Base-by-base conservation (phyloP, 2,797 vertebrate genomes). In the Euthynnus affinis region DNA sequence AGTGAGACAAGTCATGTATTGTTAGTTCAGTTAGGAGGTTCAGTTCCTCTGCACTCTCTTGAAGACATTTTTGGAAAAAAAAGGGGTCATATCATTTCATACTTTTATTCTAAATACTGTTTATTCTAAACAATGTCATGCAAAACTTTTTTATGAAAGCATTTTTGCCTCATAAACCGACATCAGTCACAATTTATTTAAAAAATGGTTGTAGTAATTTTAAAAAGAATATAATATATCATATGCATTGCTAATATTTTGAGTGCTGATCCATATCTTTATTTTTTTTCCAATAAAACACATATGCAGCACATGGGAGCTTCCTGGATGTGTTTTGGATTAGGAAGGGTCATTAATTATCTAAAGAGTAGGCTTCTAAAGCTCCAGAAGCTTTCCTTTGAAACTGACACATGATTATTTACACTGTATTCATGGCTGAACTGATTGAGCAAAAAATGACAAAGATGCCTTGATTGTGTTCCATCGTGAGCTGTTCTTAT, bases 331-430 rank as follows among this genome's bases (percentile, higher is more conserved):
- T 60, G 46, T 78, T 74, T 63, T 10, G 0, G 20, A 25, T 23
- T 7, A 6, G 15, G 13, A 69, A 59, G 5, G 6, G 57, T 44
- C 49, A 76, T 84, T 51, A 37, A 80, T 78, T 25, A 71, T 67
- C 58, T 5, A 20, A 46, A 57, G 58, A 58, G 57, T 7, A 62
- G 22, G 27, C 12, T 42, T 64, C 52, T 25, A 23, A 55, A 72
- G 63, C 12, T 52, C 15, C 49, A 9, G 42, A 73, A 61, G 56
- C 49, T 52, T 58, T 65, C 62, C 49, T 52, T 58, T 71, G 32
- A 68, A 69, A 37, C 14, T 78, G 67, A 72, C 60, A 42, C 53
- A 32, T 46, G 67, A 74, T 81, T 81, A 81, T 85, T 86, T 87
- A 73, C 51, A 66, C 59, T 22, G 22, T 60, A 23, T 60, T 80